Evolutionary conservation across 2,888 invertebrate species (phyloP), one percentile per base, ranked within the genome.

Genomic region (Megalurothrips usitatus): DNA sequence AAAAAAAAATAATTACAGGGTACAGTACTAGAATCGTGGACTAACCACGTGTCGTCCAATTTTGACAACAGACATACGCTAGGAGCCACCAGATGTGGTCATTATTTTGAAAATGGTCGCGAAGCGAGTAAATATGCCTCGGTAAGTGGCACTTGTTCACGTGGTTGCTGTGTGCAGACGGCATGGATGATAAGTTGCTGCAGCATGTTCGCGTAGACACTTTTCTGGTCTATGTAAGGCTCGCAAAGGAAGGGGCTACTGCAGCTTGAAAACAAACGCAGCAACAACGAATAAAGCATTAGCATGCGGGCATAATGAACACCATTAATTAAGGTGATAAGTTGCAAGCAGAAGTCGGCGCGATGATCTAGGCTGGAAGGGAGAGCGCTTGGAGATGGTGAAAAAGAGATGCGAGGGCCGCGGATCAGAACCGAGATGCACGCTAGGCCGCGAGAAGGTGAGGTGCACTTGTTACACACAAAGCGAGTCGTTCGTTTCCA

Each of bases 141-240:
- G 34, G 34, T 6, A n/a, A 43, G 34, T 43, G 34, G 3, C 34
- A 43, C 34, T 43, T 43, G 34, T 43, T 43, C 34, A 43, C 34
- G 34, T 6, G 34, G 2, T 43, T 6, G 68, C 68, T 1, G 68
- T 23, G 23, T 75, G 68, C 58, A 58, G 26, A 9, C 68, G 1
- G 68, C 68, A 75, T 26, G 68, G 68, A 75, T 75, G 68, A 75
- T 26, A 12, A 75, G 68, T 75, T 12, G 68, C 68, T 75, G 68
- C 68, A 26, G 68, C 68, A 12, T 19, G 9, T 68, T 19, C 23
- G 23, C 52, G 52, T n/a, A 58, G 58, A 17, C 26, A 75, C 68
- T 75, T 75, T 75, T 75, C 68, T 75, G 68, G 68, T 75, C 68
- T 75, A 75, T 75, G 68, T 75, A 75, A 58, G 58, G 58, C 58